These are phyloP conservation scores for Paramuricea clavata DNA, from an alignment of 92 coral and sea anemone genomes.

Conservation along the genomic window DNA sequence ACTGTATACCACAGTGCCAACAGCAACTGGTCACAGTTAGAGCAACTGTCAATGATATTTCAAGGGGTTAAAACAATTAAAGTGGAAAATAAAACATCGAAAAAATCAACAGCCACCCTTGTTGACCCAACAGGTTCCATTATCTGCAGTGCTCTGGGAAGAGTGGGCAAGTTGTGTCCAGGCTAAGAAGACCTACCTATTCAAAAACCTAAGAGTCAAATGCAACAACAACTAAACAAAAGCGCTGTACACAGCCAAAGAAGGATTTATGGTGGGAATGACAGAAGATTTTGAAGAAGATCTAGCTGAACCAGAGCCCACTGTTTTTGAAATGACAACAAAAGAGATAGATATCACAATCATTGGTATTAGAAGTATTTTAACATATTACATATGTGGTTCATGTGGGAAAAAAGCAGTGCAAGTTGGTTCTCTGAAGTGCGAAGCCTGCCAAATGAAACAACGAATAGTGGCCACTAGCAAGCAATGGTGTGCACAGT, in stretches of 20 bases:
- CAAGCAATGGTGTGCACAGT: slow-evolving; percentile 70
- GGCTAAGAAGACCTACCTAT: not conserved
- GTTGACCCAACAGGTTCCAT: slow-evolving; percentile 32
- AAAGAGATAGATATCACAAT: not conserved
- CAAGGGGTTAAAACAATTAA: not conserved
- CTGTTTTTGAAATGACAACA: slow-evolving; percentile 31
- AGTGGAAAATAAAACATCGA: not conserved
- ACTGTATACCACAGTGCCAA: not conserved
- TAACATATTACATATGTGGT: not conserved
- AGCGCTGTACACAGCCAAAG: slow-evolving; percentile 10
- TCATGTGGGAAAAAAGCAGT: slow-evolving; percentile 49
- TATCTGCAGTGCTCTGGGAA: not conserved
- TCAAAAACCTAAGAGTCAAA: slow-evolving; percentile 10
- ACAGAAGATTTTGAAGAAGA: slow-evolving; percentile 18
- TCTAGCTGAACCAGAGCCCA: slow-evolving; percentile 12
- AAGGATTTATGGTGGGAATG: not conserved
- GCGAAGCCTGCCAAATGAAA: slow-evolving; percentile 21
- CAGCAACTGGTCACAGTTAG: not conserved
- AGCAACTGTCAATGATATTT: not conserved
- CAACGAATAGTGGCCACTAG: slow-evolving; percentile 13
- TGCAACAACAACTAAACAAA: not conserved
- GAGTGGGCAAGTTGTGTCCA: slow-evolving; percentile 16
- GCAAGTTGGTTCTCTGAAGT: slow-evolving; percentile 12
- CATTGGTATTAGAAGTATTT: slow-evolving; percentile 30
- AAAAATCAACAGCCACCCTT: slow-evolving; percentile 15